Conservation (phyloP, 2,888 invertebrate genomes). For the Volucella bombylans region DNA sequence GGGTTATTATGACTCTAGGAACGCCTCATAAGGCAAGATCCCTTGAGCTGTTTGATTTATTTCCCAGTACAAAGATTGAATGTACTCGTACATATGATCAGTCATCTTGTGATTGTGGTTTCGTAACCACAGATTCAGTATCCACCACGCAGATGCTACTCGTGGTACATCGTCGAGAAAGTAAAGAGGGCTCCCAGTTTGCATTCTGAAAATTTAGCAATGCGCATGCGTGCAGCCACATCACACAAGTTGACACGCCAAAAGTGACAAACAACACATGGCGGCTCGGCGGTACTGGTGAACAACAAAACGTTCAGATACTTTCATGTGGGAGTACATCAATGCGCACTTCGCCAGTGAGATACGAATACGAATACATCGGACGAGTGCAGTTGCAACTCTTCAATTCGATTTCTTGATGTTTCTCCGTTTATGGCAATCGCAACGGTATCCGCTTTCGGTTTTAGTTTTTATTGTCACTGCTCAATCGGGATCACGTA, state of each 20-base stretch:
- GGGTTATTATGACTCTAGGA: constrained; percentile 50
- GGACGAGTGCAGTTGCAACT: no score
- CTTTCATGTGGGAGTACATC: background rate
- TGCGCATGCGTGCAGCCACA: constrained; percentile 38
- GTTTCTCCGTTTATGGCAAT: constrained; percentile 11
- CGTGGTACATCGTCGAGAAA: background rate
- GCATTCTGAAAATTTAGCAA: background rate
- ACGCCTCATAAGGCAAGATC: constrained; percentile 41
- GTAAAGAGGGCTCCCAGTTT: constrained; percentile 14
- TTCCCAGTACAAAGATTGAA: constrained; percentile 9
- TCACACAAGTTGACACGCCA: constrained; percentile 41
- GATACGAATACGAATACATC: constrained; percentile 1
- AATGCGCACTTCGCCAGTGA: no score
- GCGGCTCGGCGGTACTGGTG: background rate
- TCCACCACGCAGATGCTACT: background rate
- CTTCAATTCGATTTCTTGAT: constrained; percentile 10
- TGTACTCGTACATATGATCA: constrained; percentile 34
- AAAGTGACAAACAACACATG: constrained; percentile 22
- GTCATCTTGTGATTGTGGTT: constrained; percentile 37
- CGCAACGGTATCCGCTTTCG: constrained; percentile 42
- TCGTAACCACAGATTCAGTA: constrained; percentile 31
- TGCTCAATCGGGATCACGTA: constrained; percentile 54
- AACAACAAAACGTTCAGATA: background rate
- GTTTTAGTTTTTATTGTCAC: constrained; percentile 46
- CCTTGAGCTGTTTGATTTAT: constrained; percentile 61